Evolutionary conservation across 2,888 invertebrate genomes (phyloP).

Genomic region (Dioctria linearis): DNA sequence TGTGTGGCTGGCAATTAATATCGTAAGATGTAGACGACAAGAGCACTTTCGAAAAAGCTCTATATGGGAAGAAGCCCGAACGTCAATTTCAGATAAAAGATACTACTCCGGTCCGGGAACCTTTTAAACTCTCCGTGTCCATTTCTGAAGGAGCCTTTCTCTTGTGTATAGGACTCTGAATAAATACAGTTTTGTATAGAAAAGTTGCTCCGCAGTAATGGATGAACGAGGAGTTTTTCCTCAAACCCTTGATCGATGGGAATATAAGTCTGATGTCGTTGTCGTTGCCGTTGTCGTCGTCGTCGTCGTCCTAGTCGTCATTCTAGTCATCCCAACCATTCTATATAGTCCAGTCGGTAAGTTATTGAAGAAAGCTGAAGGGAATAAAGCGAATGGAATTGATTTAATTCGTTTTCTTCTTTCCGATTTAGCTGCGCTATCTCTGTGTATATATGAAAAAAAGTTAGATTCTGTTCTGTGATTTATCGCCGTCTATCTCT

Average conservation of each 20-base stretch:
- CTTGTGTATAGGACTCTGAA: neutral
- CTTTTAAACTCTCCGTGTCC: conserved; percentile 1
- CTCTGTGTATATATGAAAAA: neutral
- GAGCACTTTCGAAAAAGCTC: neutral
- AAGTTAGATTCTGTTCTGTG: neutral
- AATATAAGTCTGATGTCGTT: conserved; percentile 19
- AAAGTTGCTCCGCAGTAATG: conserved; percentile 27
- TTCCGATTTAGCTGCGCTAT: neutral
- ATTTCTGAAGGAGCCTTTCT: conserved; percentile 10
- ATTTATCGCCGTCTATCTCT: conserved; percentile 45
- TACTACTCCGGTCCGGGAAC: neutral
- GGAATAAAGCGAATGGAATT: conserved; percentile 44
- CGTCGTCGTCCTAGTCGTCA: no score
- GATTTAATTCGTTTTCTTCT: conserved; percentile 51
- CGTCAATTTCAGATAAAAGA: conserved; percentile 20
- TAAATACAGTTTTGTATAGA: conserved; percentile 26
- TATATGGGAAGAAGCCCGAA: neutral
- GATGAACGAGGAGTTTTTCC: conserved; percentile 31
- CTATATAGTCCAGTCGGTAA: neutral
- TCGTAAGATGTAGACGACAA: neutral
- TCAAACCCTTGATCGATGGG: neutral
- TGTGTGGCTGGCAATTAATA: conserved; percentile 31
- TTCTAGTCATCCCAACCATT: neutral
- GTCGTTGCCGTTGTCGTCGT: no score
- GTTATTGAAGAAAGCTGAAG: conserved; percentile 45